phyloP scores from a whole-genome alignment of 2,797 vertebrate species.

The Sphenopsis melanotis region DNA sequence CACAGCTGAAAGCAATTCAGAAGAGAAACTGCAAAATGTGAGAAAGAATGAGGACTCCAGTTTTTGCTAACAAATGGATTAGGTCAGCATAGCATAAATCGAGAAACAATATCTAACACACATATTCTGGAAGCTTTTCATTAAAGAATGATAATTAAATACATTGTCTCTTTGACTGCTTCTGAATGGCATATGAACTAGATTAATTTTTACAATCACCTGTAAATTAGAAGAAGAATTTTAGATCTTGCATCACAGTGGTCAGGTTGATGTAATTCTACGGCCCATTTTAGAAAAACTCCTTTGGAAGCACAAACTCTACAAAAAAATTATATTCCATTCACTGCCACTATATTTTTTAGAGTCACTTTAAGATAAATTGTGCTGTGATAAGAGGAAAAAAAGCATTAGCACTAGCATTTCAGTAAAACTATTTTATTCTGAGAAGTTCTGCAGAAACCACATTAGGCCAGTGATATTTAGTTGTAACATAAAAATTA shows the following conservation, averaged over 20 bases:
- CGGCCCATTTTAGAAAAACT: background rate
- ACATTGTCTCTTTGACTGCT: background rate
- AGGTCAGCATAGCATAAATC: background rate
- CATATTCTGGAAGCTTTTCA: background rate
- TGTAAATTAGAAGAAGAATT: background rate
- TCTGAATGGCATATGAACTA: background rate
- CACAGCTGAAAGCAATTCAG: background rate
- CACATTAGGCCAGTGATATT: slow-evolving; percentile 70
- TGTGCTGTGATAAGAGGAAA: slow-evolving; percentile 52
- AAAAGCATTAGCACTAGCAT: slow-evolving; percentile 41
- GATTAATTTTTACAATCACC: background rate
- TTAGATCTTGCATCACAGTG: background rate
- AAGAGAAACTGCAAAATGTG: background rate
- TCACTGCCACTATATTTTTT: slow-evolving; percentile 12
- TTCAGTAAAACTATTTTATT: slow-evolving; percentile 63
- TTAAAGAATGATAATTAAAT: background rate
- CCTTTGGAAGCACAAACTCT: background rate
- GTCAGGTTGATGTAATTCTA: background rate
- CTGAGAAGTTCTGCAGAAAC: slow-evolving; percentile 70
- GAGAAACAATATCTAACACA: background rate
- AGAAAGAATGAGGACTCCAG: background rate
- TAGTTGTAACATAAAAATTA: slow-evolving; percentile 82
- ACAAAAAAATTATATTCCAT: background rate
- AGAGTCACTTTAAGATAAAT: slow-evolving; percentile 59
- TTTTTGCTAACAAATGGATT: background rate